Conservation (phyloP, 2,888 invertebrate species). For the Calephelis perditalis region DNA sequence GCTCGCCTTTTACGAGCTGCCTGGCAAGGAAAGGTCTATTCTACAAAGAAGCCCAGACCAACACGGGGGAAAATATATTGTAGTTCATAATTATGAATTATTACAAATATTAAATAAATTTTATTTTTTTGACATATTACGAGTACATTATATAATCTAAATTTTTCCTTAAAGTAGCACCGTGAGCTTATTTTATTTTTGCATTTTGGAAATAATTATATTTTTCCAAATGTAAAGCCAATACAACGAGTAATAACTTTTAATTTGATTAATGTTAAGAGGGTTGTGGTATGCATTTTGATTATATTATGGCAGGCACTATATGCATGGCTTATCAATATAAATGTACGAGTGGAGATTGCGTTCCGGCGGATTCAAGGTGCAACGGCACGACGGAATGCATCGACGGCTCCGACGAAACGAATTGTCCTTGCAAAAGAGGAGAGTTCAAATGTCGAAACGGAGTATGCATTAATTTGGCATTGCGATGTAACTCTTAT, state of each 20-base stretch:
- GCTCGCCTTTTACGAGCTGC: no score
- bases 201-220: no score
- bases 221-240: no score
- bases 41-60: no score
- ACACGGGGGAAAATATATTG: no score
- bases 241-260: not conserved
- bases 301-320: slow-evolving; percentile 61
- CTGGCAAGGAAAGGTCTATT: no score
- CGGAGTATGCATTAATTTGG: slow-evolving; percentile 81
- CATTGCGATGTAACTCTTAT: slow-evolving; percentile 80
- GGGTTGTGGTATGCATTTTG: slow-evolving; percentile 54
- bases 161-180: no score
- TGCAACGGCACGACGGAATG: slow-evolving; percentile 77
- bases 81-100: no score
- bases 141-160: no score
- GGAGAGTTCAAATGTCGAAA: slow-evolving; percentile 79
- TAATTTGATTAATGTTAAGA: not conserved
- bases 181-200: no score
- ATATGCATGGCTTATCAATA: slow-evolving; percentile 77
- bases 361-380: slow-evolving; percentile 70
- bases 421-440: slow-evolving; percentile 60
- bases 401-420: slow-evolving; percentile 68
- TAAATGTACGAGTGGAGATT: slow-evolving; percentile 81
- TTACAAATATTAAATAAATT: no score
- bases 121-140: no score